A percentile compares a stretch with the other conserved stretches of the same genome.
Conservation (phyloP, 2,797 vertebrate genomes). For the Hippopotamyrus pictus region DNA sequence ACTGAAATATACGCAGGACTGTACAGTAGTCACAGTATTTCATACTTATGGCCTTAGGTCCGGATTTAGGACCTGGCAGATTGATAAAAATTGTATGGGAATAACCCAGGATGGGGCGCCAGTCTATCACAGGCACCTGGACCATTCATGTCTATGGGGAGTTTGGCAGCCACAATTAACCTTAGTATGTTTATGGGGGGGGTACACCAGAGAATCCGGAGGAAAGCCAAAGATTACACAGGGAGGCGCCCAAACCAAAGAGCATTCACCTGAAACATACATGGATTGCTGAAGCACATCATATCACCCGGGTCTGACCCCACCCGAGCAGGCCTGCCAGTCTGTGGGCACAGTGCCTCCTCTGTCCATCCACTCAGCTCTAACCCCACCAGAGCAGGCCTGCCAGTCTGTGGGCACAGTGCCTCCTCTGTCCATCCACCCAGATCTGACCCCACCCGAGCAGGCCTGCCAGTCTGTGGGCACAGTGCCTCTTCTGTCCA, state of each 20-base stretch:
- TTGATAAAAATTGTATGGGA: not conserved
- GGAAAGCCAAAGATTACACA: no score
- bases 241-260: no score
- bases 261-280: no score
- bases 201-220: not conserved
- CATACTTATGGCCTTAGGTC: not conserved
- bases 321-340: not conserved
- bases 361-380: no score
- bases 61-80: not conserved
- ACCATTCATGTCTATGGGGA: not conserved
- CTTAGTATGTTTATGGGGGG: not conserved
- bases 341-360: no score
- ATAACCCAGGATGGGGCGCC: not conserved
- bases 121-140: not conserved
- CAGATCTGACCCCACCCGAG: not conserved
- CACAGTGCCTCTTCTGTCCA: no score
- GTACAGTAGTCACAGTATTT: not conserved
- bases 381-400: no score
- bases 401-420: no score
- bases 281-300: no score
- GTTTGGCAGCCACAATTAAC: not conserved
- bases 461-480: not conserved
- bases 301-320: not conserved
- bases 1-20: not conserved
- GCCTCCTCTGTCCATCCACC: no score